Evolutionary conservation across 2,113 vertebrate genomes (phyloP).

Genomic region (Echinops telfairi): DNA sequence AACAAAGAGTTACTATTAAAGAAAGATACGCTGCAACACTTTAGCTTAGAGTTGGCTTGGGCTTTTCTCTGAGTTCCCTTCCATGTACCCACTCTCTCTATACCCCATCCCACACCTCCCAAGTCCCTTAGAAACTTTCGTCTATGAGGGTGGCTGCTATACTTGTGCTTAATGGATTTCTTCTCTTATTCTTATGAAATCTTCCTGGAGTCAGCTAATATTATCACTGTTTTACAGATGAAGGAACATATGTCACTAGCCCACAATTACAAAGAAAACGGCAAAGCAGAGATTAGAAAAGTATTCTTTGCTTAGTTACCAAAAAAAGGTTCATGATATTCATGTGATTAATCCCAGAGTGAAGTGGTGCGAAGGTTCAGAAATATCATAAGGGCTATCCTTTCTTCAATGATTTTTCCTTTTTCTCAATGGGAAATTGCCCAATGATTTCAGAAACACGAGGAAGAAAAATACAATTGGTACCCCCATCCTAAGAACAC

Average conservation of each 20-base stretch:
- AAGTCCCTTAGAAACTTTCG: conserved; percentile 27
- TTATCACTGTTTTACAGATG: conserved; percentile 69
- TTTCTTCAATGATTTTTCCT: not conserved
- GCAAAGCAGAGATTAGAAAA: conserved; percentile 74
- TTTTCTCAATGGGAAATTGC: not conserved
- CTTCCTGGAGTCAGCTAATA: conserved; percentile 70
- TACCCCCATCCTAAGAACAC: too few species aligned
- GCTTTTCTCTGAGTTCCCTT: not conserved
- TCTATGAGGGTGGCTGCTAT: conserved; percentile 57
- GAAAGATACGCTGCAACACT: not conserved
- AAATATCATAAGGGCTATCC: conserved; percentile 55
- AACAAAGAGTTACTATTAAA: not conserved
- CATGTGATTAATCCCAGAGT: conserved; percentile 70
- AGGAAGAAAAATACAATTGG: not conserved
- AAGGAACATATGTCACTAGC: conserved; percentile 74
- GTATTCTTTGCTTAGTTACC: conserved; percentile 72
- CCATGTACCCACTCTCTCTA: not conserved
- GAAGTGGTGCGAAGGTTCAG: conserved; percentile 56
- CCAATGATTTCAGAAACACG: conserved; percentile 42
- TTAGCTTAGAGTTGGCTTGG: not conserved
- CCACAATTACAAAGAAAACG: conserved; percentile 74
- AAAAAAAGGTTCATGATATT: conserved; percentile 56
- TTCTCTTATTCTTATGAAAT: conserved; percentile 63
- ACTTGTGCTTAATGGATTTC: conserved; percentile 45
- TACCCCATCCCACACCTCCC: not conserved